Percentiles rank a stretch among this genome's conserved stretches.
phyloP scores from a whole-genome alignment of 64 coral and sea anemone species.

The Exaiptasia diaphana region DNA sequence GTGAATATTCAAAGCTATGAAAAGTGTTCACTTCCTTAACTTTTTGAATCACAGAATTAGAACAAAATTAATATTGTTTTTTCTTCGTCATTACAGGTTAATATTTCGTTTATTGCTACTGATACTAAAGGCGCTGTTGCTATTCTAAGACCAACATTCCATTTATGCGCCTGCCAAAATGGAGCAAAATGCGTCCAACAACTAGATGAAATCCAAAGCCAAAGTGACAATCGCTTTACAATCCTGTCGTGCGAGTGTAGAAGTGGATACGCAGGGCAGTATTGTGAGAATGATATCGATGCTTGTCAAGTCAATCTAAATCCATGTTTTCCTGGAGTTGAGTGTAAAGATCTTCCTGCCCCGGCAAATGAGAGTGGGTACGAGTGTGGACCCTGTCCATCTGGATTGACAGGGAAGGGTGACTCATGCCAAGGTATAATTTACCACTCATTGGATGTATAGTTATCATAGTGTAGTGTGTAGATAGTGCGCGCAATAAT shows the following conservation, averaged over 20 bases:
- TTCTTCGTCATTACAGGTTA: too few relatives aligned
- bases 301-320: constrained; percentile 38
- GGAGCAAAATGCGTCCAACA: not conserved
- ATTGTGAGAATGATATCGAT: constrained; percentile 53
- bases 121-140: not conserved
- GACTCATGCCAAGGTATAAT: constrained; percentile 8
- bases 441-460: not conserved
- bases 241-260: constrained; percentile 16
- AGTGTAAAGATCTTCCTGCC: constrained; percentile 42
- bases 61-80: too few relatives aligned
- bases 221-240: constrained; percentile 12
- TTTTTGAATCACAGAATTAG: too few relatives aligned
- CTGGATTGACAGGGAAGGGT: constrained; percentile 32
- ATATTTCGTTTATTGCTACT: too few relatives aligned
- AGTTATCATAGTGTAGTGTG: not conserved
- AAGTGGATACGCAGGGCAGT: constrained; percentile 35
- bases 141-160: not conserved
- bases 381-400: constrained; percentile 44
- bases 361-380: constrained; percentile 49
- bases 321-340: constrained; percentile 54
- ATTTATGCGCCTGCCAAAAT: constrained; percentile 33
- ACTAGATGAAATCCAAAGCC: not conserved
- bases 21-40: too few relatives aligned
- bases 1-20: too few relatives aligned
- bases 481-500: not conserved